A percentile compares a stretch with the other conserved stretches of the same genome.
Conservation (phyloP, 37 sponge, comb jelly and placozoan species). For the Amphimedon queenslandica region DNA sequence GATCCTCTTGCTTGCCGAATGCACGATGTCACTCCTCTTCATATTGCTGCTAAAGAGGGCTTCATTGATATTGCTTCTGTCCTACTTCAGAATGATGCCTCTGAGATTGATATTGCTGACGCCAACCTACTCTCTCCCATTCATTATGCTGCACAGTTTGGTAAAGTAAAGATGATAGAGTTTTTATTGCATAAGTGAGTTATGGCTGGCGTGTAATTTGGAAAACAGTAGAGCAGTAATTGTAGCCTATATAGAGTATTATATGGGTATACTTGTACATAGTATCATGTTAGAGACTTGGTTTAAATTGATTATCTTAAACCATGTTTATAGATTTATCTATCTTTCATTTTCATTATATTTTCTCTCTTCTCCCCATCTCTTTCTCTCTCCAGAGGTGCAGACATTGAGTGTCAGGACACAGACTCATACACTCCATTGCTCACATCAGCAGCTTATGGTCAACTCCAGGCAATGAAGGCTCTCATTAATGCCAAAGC, state of each 20-base stretch:
- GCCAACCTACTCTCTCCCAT: constrained; percentile 61
- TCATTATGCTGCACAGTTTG: constrained; percentile 76
- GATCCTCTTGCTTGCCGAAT: constrained; percentile 34
- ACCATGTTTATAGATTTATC: neutral
- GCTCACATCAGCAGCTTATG: constrained; percentile 43
- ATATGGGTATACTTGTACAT: too few species aligned
- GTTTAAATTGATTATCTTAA: neutral
- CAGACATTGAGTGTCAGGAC: constrained; percentile 43
- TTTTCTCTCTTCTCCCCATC: neutral
- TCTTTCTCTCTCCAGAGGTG: constrained; percentile 12
- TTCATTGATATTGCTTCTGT: constrained; percentile 48
- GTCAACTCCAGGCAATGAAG: constrained; percentile 38
- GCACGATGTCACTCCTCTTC: constrained; percentile 62
- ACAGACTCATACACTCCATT: constrained; percentile 60
- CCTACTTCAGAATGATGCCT: constrained; percentile 34
- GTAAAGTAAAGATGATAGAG: constrained; percentile 70
- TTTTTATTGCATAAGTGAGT: constrained; percentile 77
- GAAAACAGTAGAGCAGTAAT: too few species aligned
- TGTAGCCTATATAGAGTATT: too few species aligned
- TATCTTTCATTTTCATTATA: neutral
- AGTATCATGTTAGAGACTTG: too few species aligned
- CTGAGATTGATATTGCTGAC: constrained; percentile 31
- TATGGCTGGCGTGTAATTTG: too few species aligned
- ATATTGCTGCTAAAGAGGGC: constrained; percentile 85
- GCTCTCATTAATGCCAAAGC: constrained; percentile 26